Evolutionary conservation across 2,113 vertebrate species (phyloP), one percentile per base, ranked within the genome.

Genomic region (Montifringilla adamsi): DNA sequence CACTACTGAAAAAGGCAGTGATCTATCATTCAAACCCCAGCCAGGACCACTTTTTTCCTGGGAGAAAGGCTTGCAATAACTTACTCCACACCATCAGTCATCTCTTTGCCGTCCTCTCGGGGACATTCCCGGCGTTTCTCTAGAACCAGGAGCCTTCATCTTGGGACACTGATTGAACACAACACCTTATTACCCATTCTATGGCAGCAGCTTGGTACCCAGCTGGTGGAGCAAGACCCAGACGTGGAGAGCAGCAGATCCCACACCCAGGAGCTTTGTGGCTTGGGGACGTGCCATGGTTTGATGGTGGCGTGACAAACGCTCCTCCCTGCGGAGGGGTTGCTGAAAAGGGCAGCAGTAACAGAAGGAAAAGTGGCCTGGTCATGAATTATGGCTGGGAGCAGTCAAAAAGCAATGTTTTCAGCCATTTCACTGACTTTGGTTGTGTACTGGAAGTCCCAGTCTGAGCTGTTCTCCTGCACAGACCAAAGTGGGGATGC

Each of bases 321-420:
- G n/a, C n/a, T n/a, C n/a, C n/a, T 84, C 46, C 22, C 70, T n/a
- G 2, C 0, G 0, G 31, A 58, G n/a, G 16, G 11, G 19, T 3
- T 87, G 50, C 35, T 94, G 77, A 28, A 93, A 89, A 93, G 81
- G 47, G 60, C 55, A 78, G 37, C 0, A 1, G 64, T 11, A 39
- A 67, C 3, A 1, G 79, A 76, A 87, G 63, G 67, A 70, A 7
- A 46, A 83, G 52, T 50, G 28, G 69, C 67, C 58, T 50, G 49
- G 13, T 22, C n/a, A 37, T 50, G 13, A 77, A 39, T 69, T 63
- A 24, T 23, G 44, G 14, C 75, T 90, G 59, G 49, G 64, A 85
- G 43, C 37, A 64, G 58, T 5, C 8, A 67, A 62, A 94, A 80
- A 28, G 2, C 10, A n/a, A 21, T 10, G 22, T 30, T 82, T 66